Conservation (phyloP, 1,140 invertebrate species). For the Drosophila pandora region DNA sequence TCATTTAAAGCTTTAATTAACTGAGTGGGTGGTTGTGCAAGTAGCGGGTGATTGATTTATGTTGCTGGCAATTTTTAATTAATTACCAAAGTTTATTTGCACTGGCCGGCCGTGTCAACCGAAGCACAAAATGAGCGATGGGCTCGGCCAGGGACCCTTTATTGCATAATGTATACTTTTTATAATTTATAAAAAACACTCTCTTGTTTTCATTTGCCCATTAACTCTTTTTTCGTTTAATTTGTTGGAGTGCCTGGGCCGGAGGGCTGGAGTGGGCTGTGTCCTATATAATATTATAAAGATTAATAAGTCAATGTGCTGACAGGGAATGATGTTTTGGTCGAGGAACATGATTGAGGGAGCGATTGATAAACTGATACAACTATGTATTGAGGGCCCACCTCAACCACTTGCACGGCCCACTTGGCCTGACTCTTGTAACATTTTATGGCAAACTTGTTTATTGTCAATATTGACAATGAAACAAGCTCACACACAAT, state of each 20-base stretch:
- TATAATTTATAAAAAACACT: constrained; percentile 79
- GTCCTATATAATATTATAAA: constrained; percentile 26
- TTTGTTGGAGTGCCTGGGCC: constrained; percentile 60
- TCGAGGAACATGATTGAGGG: constrained; percentile 63
- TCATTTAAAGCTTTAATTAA: constrained; percentile 60
- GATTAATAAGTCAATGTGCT: constrained; percentile 74
- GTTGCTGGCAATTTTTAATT: constrained; percentile 72
- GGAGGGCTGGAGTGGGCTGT: constrained; percentile 5
- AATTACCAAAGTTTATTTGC: constrained; percentile 78
- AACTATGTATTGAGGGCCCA: constrained; percentile 36
- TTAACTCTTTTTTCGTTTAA: constrained; percentile 39
- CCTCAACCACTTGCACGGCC: background rate
- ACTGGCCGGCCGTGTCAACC: constrained; percentile 47
- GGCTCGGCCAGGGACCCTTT: constrained; percentile 22
- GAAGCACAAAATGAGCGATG: constrained; percentile 68
- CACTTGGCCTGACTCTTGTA: constrained; percentile 53
- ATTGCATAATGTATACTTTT: constrained; percentile 60
- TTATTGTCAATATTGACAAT: constrained; percentile 82
- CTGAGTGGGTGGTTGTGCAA: background rate
- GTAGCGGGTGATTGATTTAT: constrained; percentile 71
- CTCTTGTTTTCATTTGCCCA: constrained; percentile 32
- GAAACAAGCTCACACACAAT: constrained; percentile 36
- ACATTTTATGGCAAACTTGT: constrained; percentile 79
- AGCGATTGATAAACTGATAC: constrained; percentile 33
- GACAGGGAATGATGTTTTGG: constrained; percentile 53